These are phyloP conservation scores for Ginglymostoma cirratum DNA, from an alignment of 2,113 vertebrate species.

Conservation along the genomic window DNA sequence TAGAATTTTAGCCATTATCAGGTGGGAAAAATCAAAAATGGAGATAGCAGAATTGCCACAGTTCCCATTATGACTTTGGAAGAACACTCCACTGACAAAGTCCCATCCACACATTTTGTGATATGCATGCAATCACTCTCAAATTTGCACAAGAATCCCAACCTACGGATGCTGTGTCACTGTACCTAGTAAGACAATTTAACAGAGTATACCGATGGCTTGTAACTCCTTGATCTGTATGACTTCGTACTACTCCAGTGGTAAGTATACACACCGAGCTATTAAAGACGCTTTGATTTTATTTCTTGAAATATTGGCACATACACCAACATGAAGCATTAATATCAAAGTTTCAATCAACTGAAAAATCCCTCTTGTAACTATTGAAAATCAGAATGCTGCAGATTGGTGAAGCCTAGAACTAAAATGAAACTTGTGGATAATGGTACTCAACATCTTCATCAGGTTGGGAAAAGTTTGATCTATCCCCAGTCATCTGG, in stretches of 20 bases:
- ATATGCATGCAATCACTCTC: too few relatives aligned
- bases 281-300: neutral
- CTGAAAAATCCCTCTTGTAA: neutral
- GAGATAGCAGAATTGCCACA: too few relatives aligned
- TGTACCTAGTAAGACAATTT: neutral
- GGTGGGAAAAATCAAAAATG: too few relatives aligned
- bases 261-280: neutral
- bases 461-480: neutral
- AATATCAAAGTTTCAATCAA: neutral
- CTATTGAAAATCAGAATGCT: neutral
- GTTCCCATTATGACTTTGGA: too few relatives aligned
- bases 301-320: neutral
- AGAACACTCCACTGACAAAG: too few relatives aligned
- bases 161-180: neutral
- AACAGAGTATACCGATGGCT: neutral
- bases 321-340: neutral
- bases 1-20: too few relatives aligned
- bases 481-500: neutral
- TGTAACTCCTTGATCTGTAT: neutral
- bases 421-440: too few relatives aligned
- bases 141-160: too few relatives aligned
- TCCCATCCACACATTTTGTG: too few relatives aligned
- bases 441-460: neutral
- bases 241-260: neutral
- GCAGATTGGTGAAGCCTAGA: too few relatives aligned